A percentile compares a stretch with the other conserved stretches of the same genome.
Conservation (phyloP, 2,888 invertebrate genomes). For the Mythimna impura region DNA sequence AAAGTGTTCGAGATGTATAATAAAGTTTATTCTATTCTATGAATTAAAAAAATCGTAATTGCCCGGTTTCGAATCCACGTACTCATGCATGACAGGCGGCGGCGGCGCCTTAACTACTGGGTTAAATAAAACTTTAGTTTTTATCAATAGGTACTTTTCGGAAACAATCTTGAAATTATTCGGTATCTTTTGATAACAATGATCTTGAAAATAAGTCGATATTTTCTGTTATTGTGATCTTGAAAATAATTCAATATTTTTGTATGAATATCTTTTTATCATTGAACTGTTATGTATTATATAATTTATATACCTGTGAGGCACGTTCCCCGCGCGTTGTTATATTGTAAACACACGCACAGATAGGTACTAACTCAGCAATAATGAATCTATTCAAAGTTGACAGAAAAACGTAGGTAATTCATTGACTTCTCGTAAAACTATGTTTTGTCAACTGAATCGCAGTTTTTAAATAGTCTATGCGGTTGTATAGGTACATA, state of each 20-base stretch:
- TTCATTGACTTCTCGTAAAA: background rate
- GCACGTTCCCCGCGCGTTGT: slow-evolving; percentile 14
- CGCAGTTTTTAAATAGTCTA: background rate
- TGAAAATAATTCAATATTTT: background rate
- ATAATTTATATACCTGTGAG: background rate
- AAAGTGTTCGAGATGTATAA: no score
- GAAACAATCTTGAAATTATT: no score
- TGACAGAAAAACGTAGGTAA: background rate
- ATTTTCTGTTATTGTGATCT: background rate
- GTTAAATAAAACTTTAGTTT: no score
- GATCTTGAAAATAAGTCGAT: background rate
- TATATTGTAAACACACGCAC: background rate
- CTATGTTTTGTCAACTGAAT: background rate
- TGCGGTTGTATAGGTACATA: no score
- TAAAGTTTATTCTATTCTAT: no score
- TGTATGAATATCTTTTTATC: background rate
- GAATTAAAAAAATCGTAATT: no score
- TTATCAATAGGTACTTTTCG: no score
- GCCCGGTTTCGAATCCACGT: no score
- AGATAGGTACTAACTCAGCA: background rate
- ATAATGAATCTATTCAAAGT: background rate
- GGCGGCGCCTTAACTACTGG: no score
- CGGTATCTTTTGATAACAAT: no score
- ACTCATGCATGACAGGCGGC: no score
- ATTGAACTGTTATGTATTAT: background rate